Conservation (phyloP, 2,113 vertebrate genomes). For the Menidia beryllina region DNA sequence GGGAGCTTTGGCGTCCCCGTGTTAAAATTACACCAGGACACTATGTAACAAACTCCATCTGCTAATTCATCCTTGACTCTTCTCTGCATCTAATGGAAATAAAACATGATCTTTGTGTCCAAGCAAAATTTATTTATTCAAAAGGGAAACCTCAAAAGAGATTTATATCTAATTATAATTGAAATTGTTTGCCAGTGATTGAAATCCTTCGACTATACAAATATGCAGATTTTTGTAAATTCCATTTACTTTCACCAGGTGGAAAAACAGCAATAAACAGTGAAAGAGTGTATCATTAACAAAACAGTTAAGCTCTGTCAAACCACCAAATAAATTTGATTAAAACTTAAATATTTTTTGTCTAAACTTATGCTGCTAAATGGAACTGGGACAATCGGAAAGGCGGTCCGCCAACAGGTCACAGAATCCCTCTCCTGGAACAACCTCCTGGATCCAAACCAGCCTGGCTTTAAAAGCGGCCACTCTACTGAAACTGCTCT, state of each 20-base stretch:
- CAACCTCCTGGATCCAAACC: too few relatives aligned
- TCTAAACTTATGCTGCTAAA: background rate
- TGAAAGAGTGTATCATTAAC: slow-evolving; percentile 5
- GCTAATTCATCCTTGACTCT: slow-evolving; percentile 17
- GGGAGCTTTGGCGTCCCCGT: slow-evolving; percentile 15
- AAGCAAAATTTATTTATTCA: slow-evolving; percentile 12
- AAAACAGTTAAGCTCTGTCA: background rate
- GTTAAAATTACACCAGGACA: slow-evolving; percentile 11
- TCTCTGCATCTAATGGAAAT: slow-evolving; percentile 10
- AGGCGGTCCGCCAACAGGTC: too few relatives aligned
- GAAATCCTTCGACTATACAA: slow-evolving; percentile 36
- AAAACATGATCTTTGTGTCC: background rate
- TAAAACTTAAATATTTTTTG: background rate
- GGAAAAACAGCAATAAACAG: slow-evolving; percentile 20
- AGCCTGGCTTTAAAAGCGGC: too few relatives aligned
- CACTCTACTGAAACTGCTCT: too few relatives aligned
- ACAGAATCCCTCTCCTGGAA: too few relatives aligned
- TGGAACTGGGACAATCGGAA: background rate
- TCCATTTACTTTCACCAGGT: slow-evolving; percentile 22
- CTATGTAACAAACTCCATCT: slow-evolving; percentile 10
- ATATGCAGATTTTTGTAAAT: slow-evolving; percentile 36
- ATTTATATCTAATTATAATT: slow-evolving; percentile 8
- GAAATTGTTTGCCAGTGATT: background rate
- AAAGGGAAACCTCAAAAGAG: background rate
- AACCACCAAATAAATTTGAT: background rate